A percentile compares a stretch with the other conserved stretches of the same genome.
Conservation (phyloP, 2,797 vertebrate genomes). For the Phalloptychus januarius region DNA sequence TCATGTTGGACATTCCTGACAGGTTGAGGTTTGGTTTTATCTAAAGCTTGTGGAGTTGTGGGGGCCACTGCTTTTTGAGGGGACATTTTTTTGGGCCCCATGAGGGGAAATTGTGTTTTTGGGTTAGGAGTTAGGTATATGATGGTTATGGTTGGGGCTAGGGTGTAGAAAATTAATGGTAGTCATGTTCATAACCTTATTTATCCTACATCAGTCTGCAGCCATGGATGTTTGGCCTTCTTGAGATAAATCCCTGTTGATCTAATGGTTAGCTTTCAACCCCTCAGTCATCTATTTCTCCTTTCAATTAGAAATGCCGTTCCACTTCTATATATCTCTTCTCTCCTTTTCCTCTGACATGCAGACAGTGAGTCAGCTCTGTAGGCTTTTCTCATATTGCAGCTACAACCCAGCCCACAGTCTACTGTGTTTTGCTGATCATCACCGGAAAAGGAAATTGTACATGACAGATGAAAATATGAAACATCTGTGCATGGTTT, state of each 20-base stretch:
- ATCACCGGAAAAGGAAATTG: constrained; percentile 28
- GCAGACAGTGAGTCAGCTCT: background rate
- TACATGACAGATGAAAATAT: constrained; percentile 35
- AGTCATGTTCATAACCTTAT: background rate
- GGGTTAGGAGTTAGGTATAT: too few relatives aligned
- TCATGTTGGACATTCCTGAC: background rate
- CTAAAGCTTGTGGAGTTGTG: too few relatives aligned
- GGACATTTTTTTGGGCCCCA: too few relatives aligned
- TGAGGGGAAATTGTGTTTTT: too few relatives aligned
- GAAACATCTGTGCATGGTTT: constrained; percentile 45
- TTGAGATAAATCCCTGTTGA: background rate
- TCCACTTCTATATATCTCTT: background rate
- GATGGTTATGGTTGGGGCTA: too few relatives aligned
- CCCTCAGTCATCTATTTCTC: background rate
- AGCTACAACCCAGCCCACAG: constrained; percentile 7
- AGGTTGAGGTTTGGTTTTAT: background rate
- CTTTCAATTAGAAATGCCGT: background rate
- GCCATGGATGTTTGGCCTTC: background rate
- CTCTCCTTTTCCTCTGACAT: background rate
- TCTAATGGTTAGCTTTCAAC: background rate
- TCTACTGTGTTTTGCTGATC: constrained; percentile 21
- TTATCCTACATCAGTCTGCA: background rate
- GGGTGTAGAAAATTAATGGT: too few relatives aligned
- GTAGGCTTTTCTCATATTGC: constrained; percentile 10
- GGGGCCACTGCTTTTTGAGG: too few relatives aligned